Conservation (phyloP, 2,888 invertebrate genomes). For the Lomographa bimaculata region DNA sequence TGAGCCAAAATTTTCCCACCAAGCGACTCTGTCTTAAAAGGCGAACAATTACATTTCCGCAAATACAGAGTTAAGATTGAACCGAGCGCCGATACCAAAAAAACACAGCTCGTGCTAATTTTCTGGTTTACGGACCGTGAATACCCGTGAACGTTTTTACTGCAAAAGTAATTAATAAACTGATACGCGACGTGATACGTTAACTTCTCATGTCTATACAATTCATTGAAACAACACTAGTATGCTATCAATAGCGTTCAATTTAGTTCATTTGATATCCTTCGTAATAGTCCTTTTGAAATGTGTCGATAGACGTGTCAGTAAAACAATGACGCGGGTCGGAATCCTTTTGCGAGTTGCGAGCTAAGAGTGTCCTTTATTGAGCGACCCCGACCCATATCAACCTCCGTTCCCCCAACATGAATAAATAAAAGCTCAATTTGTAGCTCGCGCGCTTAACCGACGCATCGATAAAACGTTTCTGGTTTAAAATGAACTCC, state of each 20-base stretch:
- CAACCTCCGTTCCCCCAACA: constrained; percentile 71
- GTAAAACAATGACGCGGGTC: constrained; percentile 46
- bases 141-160: constrained; percentile 25
- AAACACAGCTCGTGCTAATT: constrained; percentile 19
- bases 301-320: constrained; percentile 45
- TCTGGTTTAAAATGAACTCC: constrained; percentile 59
- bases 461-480: constrained; percentile 62
- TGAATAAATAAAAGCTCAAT: constrained; percentile 82
- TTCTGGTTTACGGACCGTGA: constrained; percentile 23
- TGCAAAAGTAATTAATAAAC: constrained; percentile 14
- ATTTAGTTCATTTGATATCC: constrained; percentile 11
- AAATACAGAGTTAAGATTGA: constrained; percentile 6
- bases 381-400: constrained; percentile 74
- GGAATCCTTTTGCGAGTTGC: constrained; percentile 56
- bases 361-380: constrained; percentile 66
- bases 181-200: constrained; percentile 17
- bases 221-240: constrained; percentile 13
- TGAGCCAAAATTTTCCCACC: constrained; percentile 9
- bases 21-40: constrained; percentile 6
- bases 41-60: constrained; percentile 2
- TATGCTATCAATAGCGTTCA: constrained; percentile 1
- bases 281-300: constrained; percentile 37
- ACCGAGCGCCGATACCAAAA: constrained; percentile 5
- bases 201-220: constrained; percentile 11
- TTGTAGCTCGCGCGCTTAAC: constrained; percentile 73